Conservation (phyloP, 2,888 invertebrate species). For the Tenthredo mesomela region DNA sequence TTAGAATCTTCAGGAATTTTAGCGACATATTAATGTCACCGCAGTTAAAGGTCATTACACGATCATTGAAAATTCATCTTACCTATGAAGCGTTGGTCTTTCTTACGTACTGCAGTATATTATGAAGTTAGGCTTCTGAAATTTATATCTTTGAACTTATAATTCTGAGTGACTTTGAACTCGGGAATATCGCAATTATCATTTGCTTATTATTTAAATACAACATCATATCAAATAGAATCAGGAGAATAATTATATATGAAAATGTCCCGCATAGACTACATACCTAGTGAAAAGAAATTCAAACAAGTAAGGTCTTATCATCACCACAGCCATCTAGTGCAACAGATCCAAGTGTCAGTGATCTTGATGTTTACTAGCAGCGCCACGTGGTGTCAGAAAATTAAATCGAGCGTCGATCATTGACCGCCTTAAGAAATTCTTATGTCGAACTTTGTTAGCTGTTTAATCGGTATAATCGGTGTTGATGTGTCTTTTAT, state of each 20-base stretch:
- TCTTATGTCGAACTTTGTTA: not conserved
- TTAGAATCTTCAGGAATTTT: not conserved
- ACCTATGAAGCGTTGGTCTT: not conserved
- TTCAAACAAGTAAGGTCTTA: not conserved
- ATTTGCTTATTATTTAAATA: not conserved
- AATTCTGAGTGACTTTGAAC: not conserved
- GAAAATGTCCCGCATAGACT: not conserved
- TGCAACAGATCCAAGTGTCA: slow-evolving; percentile 14
- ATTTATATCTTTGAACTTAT: not conserved
- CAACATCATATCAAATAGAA: not conserved
- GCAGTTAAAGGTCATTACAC: slow-evolving; percentile 8
- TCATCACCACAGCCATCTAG: not conserved
- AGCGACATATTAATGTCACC: slow-evolving; percentile 2
- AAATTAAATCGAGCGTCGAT: slow-evolving; percentile 4
- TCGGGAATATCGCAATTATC: not conserved
- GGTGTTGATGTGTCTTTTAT: not conserved
- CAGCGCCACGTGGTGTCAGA: not conserved
- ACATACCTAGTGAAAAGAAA: not conserved
- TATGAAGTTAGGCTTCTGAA: not conserved
- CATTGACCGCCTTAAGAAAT: slow-evolving; percentile 24
- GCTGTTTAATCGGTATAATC: not conserved
- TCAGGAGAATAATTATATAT: not conserved
- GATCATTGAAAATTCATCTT: not conserved
- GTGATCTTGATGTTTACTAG: slow-evolving; percentile 36
- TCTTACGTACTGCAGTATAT: not conserved